Conservation (phyloP, 2,113 vertebrate species). For the Ptilorrhoa leucosticta region DNA sequence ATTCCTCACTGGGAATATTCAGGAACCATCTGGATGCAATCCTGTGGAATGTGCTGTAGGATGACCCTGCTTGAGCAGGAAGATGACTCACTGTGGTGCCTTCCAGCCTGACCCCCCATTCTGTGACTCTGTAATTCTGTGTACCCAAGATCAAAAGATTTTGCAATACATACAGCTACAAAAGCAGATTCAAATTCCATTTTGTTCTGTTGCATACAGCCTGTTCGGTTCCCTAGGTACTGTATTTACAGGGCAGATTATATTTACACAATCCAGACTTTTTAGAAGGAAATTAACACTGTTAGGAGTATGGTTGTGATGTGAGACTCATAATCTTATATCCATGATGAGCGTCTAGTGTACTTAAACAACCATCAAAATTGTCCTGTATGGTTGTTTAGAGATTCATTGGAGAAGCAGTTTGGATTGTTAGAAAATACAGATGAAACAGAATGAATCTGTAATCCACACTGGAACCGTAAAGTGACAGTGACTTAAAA, state of each 20-base stretch:
- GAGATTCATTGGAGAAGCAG: neutral
- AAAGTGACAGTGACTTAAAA: conserved; percentile 32
- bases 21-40: neutral
- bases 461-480: neutral
- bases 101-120: neutral
- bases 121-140: neutral
- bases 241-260: neutral
- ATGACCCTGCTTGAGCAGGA: neutral
- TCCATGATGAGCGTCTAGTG: neutral
- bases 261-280: neutral
- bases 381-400: neutral
- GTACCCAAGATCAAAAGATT: neutral
- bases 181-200: neutral
- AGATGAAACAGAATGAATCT: neutral
- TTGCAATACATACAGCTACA: neutral
- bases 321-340: neutral
- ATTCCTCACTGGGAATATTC: neutral
- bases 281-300: neutral
- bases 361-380: neutral
- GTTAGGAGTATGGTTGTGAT: neutral
- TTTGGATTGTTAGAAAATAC: neutral
- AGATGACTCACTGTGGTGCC: neutral
- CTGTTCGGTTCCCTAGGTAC: neutral
- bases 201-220: neutral
- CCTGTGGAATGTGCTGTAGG: neutral